Base-by-base conservation (phyloP, 1,140 invertebrate species). In the Macrobrachium rosenbergii region DNA sequence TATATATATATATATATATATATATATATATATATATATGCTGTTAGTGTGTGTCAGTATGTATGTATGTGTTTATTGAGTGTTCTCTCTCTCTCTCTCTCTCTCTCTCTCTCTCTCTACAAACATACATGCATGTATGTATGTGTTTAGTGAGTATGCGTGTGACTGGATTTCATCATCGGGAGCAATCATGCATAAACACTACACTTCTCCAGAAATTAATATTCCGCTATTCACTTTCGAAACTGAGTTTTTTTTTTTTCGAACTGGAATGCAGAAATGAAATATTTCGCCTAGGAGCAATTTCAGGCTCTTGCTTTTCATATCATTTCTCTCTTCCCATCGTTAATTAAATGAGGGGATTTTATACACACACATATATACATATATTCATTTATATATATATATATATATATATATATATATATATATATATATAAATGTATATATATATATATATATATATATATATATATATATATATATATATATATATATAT, bases 1-100 rank as follows among this genome's bases (percentile, higher is more conserved):
- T 67, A 67, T 67, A 67, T 67, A 67, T 67, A 67, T 67, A 67
- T 67, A 67, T 67, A 67, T 67, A 67, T 67, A 67, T 67, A 67
- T 67, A 67, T 67, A 67, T 67, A 67, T 67, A 67, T 67, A 67
- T 67, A 67, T 67, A 67, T 67, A 67, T 67, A 67, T 23, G 6
- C 6, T 67, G 12, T 67, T 1, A 12, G n/a, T 21, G n/a, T 69
- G 14, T 69, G 37, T 69, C 10, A 19, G 3, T 69, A 69, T 69
- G 37, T 69, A 69, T 69, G 37, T 69, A 69, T 69, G n/a, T 69
- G n/a, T 69, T 23, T n/a, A n/a, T n/a, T n/a, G n/a, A n/a, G n/a
- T n/a, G n/a, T n/a, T n/a, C n/a, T n/a, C n/a, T n/a, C n/a, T n/a
- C n/a, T n/a, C n/a, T n/a, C n/a, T n/a, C n/a, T n/a, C n/a, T n/a